Percentiles rank a stretch among this genome's conserved stretches.
Evolutionary conservation across 2,797 vertebrate genomes (phyloP).

Genomic region (Parauchenoglanis punctatus): DNA sequence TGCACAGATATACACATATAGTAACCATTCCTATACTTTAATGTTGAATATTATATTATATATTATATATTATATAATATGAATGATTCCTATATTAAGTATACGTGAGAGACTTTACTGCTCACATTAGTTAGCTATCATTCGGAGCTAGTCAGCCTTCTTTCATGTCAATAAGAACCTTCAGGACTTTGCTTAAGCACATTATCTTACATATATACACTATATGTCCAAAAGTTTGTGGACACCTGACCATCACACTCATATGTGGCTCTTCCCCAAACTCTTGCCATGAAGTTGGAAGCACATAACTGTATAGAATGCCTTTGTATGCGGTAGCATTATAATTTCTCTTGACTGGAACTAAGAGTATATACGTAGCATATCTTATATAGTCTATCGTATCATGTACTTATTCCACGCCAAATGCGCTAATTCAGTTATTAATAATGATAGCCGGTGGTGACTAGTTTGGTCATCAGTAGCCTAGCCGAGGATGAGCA

Average conservation of each 20-base stretch:
- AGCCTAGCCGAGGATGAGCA: too few species aligned
- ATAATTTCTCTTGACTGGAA: background rate
- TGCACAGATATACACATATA: background rate
- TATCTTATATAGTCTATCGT: background rate
- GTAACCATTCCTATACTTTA: background rate
- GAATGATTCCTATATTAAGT: background rate
- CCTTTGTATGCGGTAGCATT: too few species aligned
- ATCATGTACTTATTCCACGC: background rate
- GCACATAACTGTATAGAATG: background rate
- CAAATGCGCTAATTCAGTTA: background rate
- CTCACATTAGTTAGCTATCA: background rate
- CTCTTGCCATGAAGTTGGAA: background rate
- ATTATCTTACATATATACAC: background rate
- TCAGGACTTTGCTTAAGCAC: background rate
- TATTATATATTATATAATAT: background rate
- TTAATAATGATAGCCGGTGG: background rate
- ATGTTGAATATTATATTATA: background rate
- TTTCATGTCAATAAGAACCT: background rate
- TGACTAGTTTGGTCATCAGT: background rate
- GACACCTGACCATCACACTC: too few species aligned
- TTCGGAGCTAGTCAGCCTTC: background rate
- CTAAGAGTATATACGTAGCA: background rate
- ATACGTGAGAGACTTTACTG: background rate
- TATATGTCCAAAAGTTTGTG: background rate
- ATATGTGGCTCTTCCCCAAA: background rate